Evolutionary conservation across 2,113 vertebrate species (phyloP).

Genomic region (Pica pica): DNA sequence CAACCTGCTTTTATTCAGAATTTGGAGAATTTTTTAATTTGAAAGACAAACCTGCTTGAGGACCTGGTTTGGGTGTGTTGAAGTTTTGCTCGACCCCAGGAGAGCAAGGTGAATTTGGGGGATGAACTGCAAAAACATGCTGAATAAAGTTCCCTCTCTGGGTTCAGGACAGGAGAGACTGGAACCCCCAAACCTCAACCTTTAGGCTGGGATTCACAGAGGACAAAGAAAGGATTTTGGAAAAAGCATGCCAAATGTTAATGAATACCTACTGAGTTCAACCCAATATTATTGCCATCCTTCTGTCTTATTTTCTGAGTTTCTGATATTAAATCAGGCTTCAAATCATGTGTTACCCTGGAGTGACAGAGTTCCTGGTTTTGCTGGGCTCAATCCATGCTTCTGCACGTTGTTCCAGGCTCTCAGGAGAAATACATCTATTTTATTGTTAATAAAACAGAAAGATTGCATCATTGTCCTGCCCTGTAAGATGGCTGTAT

Average conservation of each 20-base stretch:
- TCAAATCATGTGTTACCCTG: neutral
- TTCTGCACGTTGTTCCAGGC: neutral
- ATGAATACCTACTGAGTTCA: neutral
- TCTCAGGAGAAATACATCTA: neutral
- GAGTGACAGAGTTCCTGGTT: neutral
- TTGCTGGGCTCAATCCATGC: neutral
- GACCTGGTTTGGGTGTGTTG: neutral
- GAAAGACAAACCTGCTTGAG: neutral
- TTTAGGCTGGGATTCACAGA: neutral
- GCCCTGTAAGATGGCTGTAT: neutral
- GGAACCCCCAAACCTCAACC: neutral
- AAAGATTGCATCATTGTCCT: neutral
- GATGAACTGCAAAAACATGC: fast-evolving
- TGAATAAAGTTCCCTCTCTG: neutral
- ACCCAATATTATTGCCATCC: neutral
- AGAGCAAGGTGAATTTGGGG: neutral
- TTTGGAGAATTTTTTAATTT: neutral
- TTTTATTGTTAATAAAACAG: slow-evolving; percentile 22
- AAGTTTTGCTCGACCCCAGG: neutral
- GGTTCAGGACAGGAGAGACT: neutral
- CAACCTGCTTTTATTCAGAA: neutral
- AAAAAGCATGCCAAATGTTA: neutral
- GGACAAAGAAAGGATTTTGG: neutral
- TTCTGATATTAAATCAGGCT: neutral
- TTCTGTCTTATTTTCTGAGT: neutral